phyloP scores from a whole-genome alignment of 2,797 vertebrate species.

The Prunella strophiata region DNA sequence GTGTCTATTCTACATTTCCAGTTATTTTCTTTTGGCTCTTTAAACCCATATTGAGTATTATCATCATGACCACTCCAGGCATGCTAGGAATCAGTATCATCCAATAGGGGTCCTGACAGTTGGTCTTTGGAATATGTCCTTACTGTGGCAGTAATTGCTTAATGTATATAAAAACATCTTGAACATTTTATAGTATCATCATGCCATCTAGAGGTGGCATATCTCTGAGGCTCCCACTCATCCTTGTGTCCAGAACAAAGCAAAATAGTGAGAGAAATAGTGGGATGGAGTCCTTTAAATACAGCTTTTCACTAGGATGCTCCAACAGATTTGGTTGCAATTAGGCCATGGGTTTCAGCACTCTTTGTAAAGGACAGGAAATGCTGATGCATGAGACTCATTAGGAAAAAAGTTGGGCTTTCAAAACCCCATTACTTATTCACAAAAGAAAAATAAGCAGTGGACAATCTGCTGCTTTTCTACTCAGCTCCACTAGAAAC shows the following conservation, averaged over 20 bases:
- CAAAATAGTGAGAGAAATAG: background rate
- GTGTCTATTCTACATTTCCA: background rate
- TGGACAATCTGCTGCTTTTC: background rate
- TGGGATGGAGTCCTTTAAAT: background rate
- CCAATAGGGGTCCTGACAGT: background rate
- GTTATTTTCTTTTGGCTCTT: slow-evolving; percentile 12
- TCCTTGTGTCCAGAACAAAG: background rate
- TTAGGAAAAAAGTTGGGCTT: background rate
- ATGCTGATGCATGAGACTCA: background rate
- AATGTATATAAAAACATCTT: background rate
- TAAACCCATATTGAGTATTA: background rate
- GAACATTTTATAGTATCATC: slow-evolving; percentile 22
- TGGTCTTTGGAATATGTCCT: background rate
- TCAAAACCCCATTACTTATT: background rate
- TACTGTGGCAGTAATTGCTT: background rate
- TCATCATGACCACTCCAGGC: background rate
- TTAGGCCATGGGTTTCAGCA: background rate
- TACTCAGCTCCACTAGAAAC: background rate
- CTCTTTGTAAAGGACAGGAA: background rate
- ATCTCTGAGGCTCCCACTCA: background rate
- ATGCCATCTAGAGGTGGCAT: slow-evolving; percentile 69
- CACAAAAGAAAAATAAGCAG: background rate
- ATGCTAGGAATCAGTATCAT: background rate
- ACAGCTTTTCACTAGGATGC: background rate
- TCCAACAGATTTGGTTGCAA: background rate